Evolutionary conservation across 2,888 invertebrate species (phyloP).

Genomic region (Heteropelma amictum): DNA sequence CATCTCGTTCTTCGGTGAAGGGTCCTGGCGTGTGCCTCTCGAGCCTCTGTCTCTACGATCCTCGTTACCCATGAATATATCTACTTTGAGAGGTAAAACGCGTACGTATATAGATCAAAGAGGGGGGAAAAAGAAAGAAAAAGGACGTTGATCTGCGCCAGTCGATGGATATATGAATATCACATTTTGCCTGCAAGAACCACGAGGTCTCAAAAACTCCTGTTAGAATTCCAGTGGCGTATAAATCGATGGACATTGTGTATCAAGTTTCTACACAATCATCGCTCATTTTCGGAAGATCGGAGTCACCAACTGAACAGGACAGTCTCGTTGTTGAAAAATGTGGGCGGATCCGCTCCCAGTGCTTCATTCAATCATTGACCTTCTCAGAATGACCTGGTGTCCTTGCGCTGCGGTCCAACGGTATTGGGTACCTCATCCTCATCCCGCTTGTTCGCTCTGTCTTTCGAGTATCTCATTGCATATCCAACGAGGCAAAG

Average conservation of each 20-base stretch:
- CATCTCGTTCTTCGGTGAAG: slow-evolving; percentile 47
- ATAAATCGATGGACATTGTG: too few relatives aligned
- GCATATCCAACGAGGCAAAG: too few relatives aligned
- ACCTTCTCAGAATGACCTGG: slow-evolving; percentile 40
- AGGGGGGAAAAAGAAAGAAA: slow-evolving; percentile 2
- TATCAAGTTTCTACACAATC: too few relatives aligned
- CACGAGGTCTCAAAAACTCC: too few relatives aligned
- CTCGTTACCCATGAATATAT: slow-evolving; percentile 48
- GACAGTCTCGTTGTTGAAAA: too few relatives aligned
- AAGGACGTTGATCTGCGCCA: slow-evolving; percentile 15
- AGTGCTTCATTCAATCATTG: slow-evolving; percentile 44
- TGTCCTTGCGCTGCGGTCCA: slow-evolving; percentile 29
- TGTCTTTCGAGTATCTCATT: too few relatives aligned
- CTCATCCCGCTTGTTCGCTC: too few relatives aligned
- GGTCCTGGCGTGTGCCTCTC: slow-evolving; percentile 55
- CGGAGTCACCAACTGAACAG: too few relatives aligned
- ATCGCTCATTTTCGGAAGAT: too few relatives aligned
- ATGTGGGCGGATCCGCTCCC: slow-evolving; percentile 8
- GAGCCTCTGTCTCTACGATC: slow-evolving; percentile 55
- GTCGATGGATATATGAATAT: slow-evolving; percentile 35
- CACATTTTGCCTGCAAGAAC: too few relatives aligned
- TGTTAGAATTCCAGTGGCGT: too few relatives aligned
- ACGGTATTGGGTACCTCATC: too few relatives aligned
- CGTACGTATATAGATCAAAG: background rate
- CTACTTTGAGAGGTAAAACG: slow-evolving; percentile 17